These are phyloP conservation scores for Lasioglossum marginatum DNA, from an alignment of 2,888 invertebrate genomes.

Conservation along the genomic window DNA sequence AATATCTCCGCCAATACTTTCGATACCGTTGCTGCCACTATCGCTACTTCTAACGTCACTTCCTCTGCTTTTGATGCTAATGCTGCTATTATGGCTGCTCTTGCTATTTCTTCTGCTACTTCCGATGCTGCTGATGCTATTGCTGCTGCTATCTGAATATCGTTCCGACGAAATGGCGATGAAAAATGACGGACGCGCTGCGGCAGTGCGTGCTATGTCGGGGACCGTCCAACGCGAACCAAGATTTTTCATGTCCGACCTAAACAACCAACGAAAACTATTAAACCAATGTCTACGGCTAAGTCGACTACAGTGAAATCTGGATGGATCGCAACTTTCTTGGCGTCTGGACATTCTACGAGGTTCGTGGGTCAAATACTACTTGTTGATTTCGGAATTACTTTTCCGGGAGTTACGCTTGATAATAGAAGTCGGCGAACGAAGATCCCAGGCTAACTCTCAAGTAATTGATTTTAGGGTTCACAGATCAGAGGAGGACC, in stretches of 20 bases:
- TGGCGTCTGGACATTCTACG: background rate
- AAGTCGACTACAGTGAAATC: background rate
- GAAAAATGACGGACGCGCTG: constrained; percentile 84
- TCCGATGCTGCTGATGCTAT: background rate
- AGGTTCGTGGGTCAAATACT: background rate
- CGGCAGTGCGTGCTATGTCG: constrained; percentile 89
- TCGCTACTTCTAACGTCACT: constrained; percentile 69
- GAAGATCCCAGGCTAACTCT: background rate
- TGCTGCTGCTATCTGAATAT: constrained; percentile 71
- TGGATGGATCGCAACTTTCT: background rate
- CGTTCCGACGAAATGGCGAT: constrained; percentile 75
- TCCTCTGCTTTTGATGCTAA: constrained; percentile 49
- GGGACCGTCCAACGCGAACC: constrained; percentile 89
- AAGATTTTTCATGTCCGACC: constrained; percentile 91
- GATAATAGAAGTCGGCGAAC: background rate
- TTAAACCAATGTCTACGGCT: background rate
- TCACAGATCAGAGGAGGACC: background rate
- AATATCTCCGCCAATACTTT: constrained; percentile 36
- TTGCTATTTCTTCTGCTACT: constrained; percentile 27
- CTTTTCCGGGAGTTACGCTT: background rate
- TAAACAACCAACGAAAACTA: constrained; percentile 74
- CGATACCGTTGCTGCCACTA: constrained; percentile 42
- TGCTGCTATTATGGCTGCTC: constrained; percentile 60
- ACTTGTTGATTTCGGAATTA: constrained; percentile 4
- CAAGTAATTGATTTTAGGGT: background rate